Conservation (phyloP, 2,797 vertebrate species). For the Florisuga fusca region DNA sequence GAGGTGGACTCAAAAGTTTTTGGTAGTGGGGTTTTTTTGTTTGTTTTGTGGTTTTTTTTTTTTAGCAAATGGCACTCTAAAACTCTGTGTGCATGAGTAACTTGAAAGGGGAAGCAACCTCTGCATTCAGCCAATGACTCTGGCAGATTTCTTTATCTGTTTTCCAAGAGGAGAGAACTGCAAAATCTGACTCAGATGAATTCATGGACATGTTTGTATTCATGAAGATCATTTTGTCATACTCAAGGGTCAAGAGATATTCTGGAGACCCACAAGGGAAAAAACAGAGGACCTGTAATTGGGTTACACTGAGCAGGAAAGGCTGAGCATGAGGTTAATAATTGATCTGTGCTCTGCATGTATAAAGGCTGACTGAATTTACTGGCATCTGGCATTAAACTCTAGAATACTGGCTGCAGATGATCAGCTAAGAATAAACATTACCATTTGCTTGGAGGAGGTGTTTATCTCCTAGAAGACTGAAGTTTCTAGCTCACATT, state of each 20-base stretch:
- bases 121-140: conserved; percentile 8
- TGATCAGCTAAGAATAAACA: neutral
- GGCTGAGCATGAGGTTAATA: conserved; percentile 30
- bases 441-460: neutral
- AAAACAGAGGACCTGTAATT: conserved; percentile 32
- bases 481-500: neutral
- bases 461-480: neutral
- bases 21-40: neutral
- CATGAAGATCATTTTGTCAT: neutral
- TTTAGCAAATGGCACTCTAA: neutral
- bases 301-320: neutral
- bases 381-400: conserved; percentile 5
- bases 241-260: conserved; percentile 21
- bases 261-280: conserved; percentile 21
- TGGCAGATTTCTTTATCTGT: conserved; percentile 31
- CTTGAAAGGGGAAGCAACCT: neutral
- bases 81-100: neutral
- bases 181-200: conserved; percentile 33
- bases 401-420: neutral
- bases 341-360: conserved; percentile 21
- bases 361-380: neutral
- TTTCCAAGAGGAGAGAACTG: conserved; percentile 10
- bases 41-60: neutral
- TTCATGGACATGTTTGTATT: conserved; percentile 22
- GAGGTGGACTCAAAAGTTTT: neutral